phyloP scores from a whole-genome alignment of 1,140 invertebrate species.

The Hirudo medicinalis region DNA sequence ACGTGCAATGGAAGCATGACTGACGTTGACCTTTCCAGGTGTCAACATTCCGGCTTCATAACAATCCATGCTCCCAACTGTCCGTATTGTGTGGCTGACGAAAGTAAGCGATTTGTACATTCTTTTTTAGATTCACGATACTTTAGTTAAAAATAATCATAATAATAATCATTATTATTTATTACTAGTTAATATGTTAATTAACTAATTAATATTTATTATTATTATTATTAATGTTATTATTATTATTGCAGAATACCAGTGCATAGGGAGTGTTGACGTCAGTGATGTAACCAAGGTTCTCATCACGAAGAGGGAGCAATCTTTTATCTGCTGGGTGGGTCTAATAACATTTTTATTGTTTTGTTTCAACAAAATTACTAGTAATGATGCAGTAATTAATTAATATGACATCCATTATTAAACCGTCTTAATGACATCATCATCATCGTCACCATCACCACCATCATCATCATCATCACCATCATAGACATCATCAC shows the following conservation, averaged over 20 bases:
- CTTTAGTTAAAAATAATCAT: not conserved
- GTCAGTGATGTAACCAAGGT: not conserved
- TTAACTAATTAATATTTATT: not conserved
- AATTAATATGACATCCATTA: too few species aligned
- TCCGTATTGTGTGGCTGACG: too few species aligned
- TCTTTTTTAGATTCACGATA: not conserved
- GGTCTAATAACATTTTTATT: not conserved
- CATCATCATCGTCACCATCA: too few species aligned
- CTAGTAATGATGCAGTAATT: not conserved
- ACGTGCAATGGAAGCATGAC: too few species aligned
- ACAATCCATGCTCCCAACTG: too few species aligned
- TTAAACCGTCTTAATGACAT: too few species aligned
- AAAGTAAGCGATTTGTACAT: too few species aligned
- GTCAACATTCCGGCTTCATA: too few species aligned
- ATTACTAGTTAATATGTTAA: not conserved
- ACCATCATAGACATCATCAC: too few species aligned
- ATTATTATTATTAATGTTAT: not conserved
- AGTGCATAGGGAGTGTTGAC: not conserved
- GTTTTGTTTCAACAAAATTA: not conserved
- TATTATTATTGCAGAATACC: not conserved
- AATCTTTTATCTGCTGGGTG: not conserved
- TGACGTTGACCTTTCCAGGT: too few species aligned
- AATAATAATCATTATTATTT: not conserved
- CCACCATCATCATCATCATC: too few species aligned
- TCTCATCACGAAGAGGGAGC: not conserved